phyloP scores from a whole-genome alignment of 2,888 invertebrate genomes.

The Dicranocentrus wangi region DNA sequence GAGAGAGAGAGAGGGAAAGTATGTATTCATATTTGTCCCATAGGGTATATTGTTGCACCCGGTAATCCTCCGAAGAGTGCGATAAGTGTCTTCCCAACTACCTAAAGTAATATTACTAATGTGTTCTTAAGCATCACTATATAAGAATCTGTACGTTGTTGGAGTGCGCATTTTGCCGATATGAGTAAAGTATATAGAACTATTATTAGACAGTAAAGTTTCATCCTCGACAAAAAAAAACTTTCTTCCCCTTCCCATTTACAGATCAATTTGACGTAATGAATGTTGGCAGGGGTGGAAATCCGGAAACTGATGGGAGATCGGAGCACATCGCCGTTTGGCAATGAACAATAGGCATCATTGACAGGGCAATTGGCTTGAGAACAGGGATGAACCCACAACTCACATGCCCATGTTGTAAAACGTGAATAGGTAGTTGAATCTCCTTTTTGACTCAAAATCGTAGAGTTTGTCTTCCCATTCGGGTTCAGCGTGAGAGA shows the following conservation, averaged over 20 bases:
- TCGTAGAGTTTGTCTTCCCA: constrained; percentile 27
- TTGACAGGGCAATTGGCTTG: constrained; percentile 56
- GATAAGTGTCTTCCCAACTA: constrained; percentile 18
- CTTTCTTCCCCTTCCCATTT: constrained; percentile 45
- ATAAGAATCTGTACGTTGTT: too few relatives aligned
- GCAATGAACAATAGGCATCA: constrained; percentile 56
- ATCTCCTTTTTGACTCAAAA: constrained; percentile 17
- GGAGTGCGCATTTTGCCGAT: too few relatives aligned
- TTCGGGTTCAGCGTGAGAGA: constrained; percentile 23
- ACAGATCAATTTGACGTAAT: constrained; percentile 54
- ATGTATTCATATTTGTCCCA: constrained; percentile 21
- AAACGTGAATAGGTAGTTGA: background rate
- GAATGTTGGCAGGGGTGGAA: constrained; percentile 59
- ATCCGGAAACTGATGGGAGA: constrained; percentile 59
- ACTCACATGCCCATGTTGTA: constrained; percentile 13
- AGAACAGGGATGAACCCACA: constrained; percentile 48
- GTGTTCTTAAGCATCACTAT: background rate
- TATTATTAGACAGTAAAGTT: too few relatives aligned
- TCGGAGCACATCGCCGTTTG: constrained; percentile 56
- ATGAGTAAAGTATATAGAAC: too few relatives aligned
- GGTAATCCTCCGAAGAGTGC: constrained; percentile 33
- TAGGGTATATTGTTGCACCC: background rate
- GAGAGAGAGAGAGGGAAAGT: too few relatives aligned
- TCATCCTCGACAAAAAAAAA: constrained; percentile 19
- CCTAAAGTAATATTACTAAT: constrained; percentile 38